Conservation (phyloP, 2,797 vertebrate genomes). For the Fistularia tabacaria region DNA sequence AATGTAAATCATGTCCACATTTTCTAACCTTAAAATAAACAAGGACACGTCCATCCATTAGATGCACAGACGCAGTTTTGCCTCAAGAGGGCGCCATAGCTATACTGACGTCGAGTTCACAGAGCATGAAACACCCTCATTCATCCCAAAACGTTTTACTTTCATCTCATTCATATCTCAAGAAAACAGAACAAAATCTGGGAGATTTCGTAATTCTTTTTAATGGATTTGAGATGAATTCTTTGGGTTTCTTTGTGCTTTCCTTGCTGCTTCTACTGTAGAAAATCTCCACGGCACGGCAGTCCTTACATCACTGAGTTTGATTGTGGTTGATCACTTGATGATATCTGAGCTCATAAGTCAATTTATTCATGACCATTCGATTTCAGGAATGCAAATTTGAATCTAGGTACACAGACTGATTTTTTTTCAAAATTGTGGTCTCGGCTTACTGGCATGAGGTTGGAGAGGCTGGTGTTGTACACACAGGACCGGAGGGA, state of each 20-base stretch:
- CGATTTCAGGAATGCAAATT: background rate
- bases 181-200: constrained; percentile 6
- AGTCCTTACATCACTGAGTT: constrained; percentile 28
- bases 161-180: background rate
- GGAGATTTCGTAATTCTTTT: background rate
- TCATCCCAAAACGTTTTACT: background rate
- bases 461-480: constrained; percentile 85
- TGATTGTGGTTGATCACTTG: constrained; percentile 11
- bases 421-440: too few species aligned
- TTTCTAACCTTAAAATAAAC: too few species aligned
- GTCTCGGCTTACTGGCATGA: constrained; percentile 84
- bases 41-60: too few species aligned
- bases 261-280: constrained; percentile 13
- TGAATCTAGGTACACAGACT: too few species aligned
- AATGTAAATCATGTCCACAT: too few species aligned
- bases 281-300: constrained; percentile 20
- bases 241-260: background rate
- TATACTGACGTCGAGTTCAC: too few species aligned
- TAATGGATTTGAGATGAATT: background rate
- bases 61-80: background rate
- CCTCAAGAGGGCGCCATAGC: constrained; percentile 45
- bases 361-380: background rate
- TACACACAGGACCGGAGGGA: constrained; percentile 87
- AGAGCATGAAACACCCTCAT: background rate
- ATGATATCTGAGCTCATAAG: constrained; percentile 22